These are phyloP conservation scores for Oedothorax gibbosus DNA, from an alignment of 1,140 invertebrate species.

Conservation along the genomic window DNA sequence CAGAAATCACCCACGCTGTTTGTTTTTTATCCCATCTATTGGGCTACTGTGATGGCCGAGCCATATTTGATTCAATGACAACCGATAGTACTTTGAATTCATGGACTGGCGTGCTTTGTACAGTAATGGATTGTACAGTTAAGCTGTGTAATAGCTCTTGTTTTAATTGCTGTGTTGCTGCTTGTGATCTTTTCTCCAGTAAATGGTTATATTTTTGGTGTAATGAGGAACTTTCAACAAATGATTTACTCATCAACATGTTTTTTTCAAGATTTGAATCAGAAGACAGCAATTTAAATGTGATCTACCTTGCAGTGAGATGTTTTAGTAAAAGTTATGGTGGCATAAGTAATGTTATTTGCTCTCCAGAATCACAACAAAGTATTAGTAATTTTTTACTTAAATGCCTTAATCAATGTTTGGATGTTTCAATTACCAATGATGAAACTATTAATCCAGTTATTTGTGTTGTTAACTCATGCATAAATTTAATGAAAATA, in stretches of 20 bases:
- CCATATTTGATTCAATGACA: background rate
- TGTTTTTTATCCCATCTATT: slow-evolving; percentile 50
- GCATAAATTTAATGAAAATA: slow-evolving; percentile 19
- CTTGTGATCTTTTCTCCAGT: slow-evolving; percentile 27
- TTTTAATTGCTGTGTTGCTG: slow-evolving; percentile 24
- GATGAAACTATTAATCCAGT: background rate
- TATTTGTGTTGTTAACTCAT: slow-evolving; percentile 22
- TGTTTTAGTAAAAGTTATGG: slow-evolving; percentile 16
- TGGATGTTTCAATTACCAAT: background rate
- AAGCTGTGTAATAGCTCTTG: slow-evolving; percentile 32
- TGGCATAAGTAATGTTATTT: background rate
- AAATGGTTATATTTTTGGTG: slow-evolving; percentile 28
- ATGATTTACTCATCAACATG: slow-evolving; percentile 3
- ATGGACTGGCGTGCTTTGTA: slow-evolving; percentile 16
- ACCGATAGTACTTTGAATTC: background rate
- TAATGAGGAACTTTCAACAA: background rate
- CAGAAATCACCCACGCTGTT: slow-evolving; percentile 42
- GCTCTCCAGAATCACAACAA: background rate
- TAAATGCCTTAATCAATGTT: background rate
- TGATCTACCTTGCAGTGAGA: slow-evolving; percentile 11
- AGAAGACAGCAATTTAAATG: background rate
- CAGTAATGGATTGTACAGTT: slow-evolving; percentile 21
- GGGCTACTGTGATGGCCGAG: slow-evolving; percentile 36
- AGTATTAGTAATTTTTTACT: slow-evolving; percentile 26
- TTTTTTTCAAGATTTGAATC: background rate